A percentile compares a stretch with the other conserved stretches of the same genome.
Conservation (phyloP, 2,113 vertebrate genomes). For the Orycteropus afer region DNA sequence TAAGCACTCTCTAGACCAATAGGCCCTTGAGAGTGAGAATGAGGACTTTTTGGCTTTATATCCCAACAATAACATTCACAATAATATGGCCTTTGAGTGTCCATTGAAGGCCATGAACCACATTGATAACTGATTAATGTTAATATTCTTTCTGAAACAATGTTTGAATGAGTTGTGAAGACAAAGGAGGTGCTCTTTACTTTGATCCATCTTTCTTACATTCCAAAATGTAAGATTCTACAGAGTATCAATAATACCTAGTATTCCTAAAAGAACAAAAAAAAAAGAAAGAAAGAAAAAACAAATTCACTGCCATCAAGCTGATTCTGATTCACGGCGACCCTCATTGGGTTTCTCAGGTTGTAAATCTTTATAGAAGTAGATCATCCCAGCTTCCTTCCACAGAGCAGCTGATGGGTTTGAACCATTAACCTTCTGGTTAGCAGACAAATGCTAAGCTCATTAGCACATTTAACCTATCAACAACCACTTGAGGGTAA, state of each 20-base stretch:
- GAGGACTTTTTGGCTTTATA: neutral
- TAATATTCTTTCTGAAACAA: neutral
- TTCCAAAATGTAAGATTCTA: neutral
- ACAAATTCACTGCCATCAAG: too few relatives aligned
- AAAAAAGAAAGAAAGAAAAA: too few relatives aligned
- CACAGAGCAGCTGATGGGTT: too few relatives aligned
- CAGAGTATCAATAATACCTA: neutral
- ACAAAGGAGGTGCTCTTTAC: neutral
- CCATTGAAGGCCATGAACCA: neutral
- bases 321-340: too few relatives aligned
- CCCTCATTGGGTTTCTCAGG: too few relatives aligned
- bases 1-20: neutral
- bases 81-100: neutral
- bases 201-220: slow-evolving; percentile 16
- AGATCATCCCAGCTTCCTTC: too few relatives aligned
- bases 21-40: neutral
- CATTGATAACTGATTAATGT: neutral
- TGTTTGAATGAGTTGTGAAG: neutral
- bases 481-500: neutral
- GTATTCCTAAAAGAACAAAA: neutral
- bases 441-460: neutral
- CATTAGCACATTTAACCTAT: neutral
- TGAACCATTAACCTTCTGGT: too few relatives aligned
- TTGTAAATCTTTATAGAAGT: too few relatives aligned
- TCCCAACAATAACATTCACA: neutral